Percentiles rank a stretch among this genome's conserved stretches.
Evolutionary conservation across 2,888 invertebrate species (phyloP).

Genomic region (Lepas anatifera): DNA sequence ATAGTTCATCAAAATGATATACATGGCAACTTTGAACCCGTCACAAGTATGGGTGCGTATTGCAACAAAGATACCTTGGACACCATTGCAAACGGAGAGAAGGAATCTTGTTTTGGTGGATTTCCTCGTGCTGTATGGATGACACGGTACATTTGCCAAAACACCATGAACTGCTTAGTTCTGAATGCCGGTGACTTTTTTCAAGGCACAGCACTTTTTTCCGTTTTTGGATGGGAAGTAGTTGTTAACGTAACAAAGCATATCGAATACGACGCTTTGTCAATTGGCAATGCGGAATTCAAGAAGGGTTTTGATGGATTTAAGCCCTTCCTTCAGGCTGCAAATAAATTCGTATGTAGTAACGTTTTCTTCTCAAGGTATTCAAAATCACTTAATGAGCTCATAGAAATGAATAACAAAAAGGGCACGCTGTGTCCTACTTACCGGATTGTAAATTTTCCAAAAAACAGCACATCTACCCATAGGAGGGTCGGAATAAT

Average conservation of each 20-base stretch:
- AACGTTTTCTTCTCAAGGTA: not conserved
- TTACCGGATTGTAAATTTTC: not conserved
- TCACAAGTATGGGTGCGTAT: not conserved
- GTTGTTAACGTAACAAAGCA: not conserved
- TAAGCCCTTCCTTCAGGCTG: not conserved
- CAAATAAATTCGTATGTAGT: not conserved
- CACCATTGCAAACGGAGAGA: too few relatives aligned
- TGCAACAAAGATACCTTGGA: too few relatives aligned
- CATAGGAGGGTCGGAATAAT: not conserved
- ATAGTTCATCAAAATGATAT: not conserved
- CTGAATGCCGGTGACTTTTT: not conserved
- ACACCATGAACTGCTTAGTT: not conserved
- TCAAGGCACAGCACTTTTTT: not conserved
- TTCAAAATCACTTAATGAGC: too few relatives aligned
- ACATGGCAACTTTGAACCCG: not conserved
- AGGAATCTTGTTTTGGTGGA: not conserved
- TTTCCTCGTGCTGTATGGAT: not conserved
- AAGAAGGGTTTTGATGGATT: not conserved
- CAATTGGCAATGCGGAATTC: not conserved
- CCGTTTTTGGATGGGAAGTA: not conserved
- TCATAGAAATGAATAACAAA: not conserved
- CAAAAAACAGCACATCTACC: not conserved
- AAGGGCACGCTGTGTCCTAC: not conserved
- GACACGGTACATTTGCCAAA: too few relatives aligned
- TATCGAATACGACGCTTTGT: not conserved